These are phyloP conservation scores for Aptenodytes forsteri DNA, from an alignment of 2,113 vertebrate genomes.

Conservation along the genomic window DNA sequence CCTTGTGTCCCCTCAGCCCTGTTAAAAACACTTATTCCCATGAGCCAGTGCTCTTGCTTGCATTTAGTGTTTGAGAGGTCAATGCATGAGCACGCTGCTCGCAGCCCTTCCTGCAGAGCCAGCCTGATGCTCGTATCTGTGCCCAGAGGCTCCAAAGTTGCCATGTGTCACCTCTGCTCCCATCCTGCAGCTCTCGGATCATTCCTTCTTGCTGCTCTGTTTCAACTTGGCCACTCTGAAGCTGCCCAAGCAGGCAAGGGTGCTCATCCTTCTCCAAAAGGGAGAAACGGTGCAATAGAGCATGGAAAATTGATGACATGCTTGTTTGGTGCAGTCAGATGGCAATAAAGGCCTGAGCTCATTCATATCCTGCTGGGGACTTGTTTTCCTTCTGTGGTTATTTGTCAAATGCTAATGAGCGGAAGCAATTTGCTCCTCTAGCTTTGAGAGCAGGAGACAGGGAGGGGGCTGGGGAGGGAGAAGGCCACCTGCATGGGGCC, in stretches of 20 bases:
- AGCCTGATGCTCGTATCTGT: fast-evolving
- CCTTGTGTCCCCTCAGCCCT: not conserved
- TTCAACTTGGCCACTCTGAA: not conserved
- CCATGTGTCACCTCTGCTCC: not conserved
- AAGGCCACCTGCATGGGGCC: not conserved
- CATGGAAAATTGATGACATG: not conserved
- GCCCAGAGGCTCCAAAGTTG: not conserved
- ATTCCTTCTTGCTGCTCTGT: not conserved
- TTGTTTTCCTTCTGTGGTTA: not conserved
- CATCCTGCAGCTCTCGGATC: not conserved
- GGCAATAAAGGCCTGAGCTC: not conserved
- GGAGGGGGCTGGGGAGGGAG: not conserved
- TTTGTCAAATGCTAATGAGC: conserved; percentile 17
- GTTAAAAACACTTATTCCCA: not conserved
- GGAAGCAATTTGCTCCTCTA: not conserved
- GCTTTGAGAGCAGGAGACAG: not conserved
- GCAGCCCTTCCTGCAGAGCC: not conserved
- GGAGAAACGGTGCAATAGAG: not conserved
- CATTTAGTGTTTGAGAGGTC: not conserved
- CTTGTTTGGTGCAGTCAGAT: not conserved
- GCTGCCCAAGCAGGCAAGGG: fast-evolving
- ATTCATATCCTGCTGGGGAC: not conserved
- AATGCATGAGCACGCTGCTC: fast-evolving
- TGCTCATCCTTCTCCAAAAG: not conserved
- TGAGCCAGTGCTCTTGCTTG: fast-evolving